Base-by-base conservation (phyloP, 2,888 invertebrate genomes). In the Cantharis flavilabris region DNA sequence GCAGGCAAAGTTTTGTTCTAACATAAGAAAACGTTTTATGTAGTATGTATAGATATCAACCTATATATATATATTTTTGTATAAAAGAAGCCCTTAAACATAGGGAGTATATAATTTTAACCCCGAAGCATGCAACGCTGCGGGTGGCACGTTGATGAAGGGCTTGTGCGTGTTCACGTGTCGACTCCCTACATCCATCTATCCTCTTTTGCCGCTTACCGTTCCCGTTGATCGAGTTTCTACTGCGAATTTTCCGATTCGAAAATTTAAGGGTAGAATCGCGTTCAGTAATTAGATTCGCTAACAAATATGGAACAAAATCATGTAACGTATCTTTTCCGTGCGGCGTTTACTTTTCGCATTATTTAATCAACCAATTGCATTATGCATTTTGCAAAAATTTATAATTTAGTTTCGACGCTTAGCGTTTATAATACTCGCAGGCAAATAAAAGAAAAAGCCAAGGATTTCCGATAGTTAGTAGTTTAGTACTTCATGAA, bases 141-240 rank as follows among this genome's bases (percentile, higher is more conserved):
- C 77, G 77, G 77, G 77, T 78, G 77, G 77, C 65, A 65, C 75
- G 69, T 74, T 78, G 77, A 78, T 78, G 77, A 78, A 78, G 77
- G 77, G 77, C 77, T 78, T 78, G 77, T 78, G 77, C 77, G 77
- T 78, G 77, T 78, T 78, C 77, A 78, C 77, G 77, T 75, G 77
- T 75, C 75, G 71, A 77, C 75, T 75, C 75, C 71, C 69, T 72
- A 75, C 77, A 78, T 78, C 75, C 77, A 75, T 77, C 77, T 77
- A 77, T 74, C 77, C 77, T 77, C 75, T 77, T 74, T 72, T 75
- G 67, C 72, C 73, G 69, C 77, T 71, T 75, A 70, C 77, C 74
- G 72, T 72, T 18, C 64, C 62, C 69, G 72, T 49, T 64, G 71
- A 69, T 72, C 72, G 69, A 71, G 70, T 69, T 74, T 73, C 73